Conservation (phyloP, 2,113 vertebrate species). For the Catharus minimus region DNA sequence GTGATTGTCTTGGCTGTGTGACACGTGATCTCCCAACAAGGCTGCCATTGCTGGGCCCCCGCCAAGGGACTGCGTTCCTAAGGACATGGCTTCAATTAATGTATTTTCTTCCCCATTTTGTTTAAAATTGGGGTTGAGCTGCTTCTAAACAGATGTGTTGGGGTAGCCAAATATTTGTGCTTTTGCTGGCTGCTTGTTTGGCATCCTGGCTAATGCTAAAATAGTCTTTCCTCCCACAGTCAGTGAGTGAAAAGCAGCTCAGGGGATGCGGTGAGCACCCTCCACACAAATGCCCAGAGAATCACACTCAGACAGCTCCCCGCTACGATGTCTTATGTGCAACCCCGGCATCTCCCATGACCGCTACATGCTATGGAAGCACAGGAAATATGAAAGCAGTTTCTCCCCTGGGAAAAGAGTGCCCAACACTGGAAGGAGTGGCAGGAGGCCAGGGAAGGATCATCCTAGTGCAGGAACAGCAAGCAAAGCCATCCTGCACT, state of each 20-base stretch:
- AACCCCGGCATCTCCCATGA: rapidly evolving
- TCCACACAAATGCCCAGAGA: background rate
- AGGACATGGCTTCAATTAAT: constrained; percentile 50
- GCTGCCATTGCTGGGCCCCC: background rate
- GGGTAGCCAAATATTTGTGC: constrained; percentile 47
- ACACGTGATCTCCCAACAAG: background rate
- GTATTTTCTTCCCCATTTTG: constrained; percentile 37
- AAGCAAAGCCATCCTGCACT: rapidly evolving
- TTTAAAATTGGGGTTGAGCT: constrained; percentile 43
- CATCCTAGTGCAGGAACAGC: background rate
- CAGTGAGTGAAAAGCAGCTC: background rate
- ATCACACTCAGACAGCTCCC: background rate
- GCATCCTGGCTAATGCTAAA: background rate
- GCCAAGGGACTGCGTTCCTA: background rate
- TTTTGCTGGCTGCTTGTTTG: constrained; percentile 35
- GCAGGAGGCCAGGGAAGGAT: background rate
- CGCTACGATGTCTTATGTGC: background rate
- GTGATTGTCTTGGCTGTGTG: background rate
- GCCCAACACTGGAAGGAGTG: background rate
- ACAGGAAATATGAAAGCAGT: background rate
- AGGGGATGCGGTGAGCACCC: background rate
- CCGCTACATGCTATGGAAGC: background rate
- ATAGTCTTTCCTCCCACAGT: background rate
- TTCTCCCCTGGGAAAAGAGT: background rate
- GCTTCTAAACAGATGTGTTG: constrained; percentile 57